Base-by-base conservation (phyloP, 1,140 invertebrate species). In the Rhopalosiphum maidis region DNA sequence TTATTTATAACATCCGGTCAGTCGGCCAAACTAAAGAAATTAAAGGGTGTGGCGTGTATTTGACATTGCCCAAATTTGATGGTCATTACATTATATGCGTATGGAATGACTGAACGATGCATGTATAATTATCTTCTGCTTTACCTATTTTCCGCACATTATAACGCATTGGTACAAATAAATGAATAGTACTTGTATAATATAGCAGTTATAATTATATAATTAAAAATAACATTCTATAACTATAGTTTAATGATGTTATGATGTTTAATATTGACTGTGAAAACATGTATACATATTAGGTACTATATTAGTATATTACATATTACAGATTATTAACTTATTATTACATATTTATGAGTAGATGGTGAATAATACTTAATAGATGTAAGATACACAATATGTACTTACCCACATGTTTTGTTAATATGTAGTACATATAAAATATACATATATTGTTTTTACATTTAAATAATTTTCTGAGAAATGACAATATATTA, bases 1-100 rank as follows among this genome's bases (percentile, higher is more conserved):
- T 88, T 88, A n/a, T 88, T 88, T 88, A 77, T n/a, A 48, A 88
- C 46, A 88, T 88, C 86, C 86, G 86, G 86, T 88, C 46, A 35
- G 22, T 88, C 30, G 1, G 30, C 25, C 43, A 87, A 87, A 35
- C 30, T 35, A 88, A 88, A 88, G n/a, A 88, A 88, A 88, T 88
- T 43, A 86, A 48, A 48, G 30, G 86, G 86, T 51, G 86, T 88
- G 86, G 46, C 30, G 30, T 51, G 6, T 35, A 51, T 46, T 88
- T 88, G 86, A 88, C 86, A 88, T 88, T 88, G 86, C 86, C 46
- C 30, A 88, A 88, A 88, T 88, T 88, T 51, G 86, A 88, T 88
- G 86, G 46, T 35, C 86, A 88, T 88, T 88, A 51, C 46, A 51
- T 48, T 88, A 48, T 35, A n/a, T n/a, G 11, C 11, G 8, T 77